Conservation (phyloP, 2,113 vertebrate genomes). For the Petroica traversi region DNA sequence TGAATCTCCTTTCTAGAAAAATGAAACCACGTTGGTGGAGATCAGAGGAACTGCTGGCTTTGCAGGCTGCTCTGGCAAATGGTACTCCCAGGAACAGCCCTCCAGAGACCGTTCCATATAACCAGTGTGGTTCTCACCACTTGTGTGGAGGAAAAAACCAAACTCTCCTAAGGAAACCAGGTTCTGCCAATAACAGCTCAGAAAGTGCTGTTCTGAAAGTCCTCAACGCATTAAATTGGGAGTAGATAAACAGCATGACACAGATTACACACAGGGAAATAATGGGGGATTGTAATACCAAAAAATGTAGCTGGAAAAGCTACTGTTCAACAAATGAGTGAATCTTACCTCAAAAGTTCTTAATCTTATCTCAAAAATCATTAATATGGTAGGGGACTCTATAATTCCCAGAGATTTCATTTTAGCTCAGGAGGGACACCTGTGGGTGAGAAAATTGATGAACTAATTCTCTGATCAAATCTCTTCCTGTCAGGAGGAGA, state of each 20-base stretch:
- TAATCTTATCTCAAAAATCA: not conserved
- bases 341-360: not conserved
- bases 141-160: not conserved
- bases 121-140: not conserved
- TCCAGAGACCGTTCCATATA: not conserved
- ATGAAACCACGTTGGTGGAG: fast-evolving
- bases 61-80: not conserved
- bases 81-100: not conserved
- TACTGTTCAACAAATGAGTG: not conserved
- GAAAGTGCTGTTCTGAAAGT: not conserved
- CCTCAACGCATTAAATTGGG: not conserved
- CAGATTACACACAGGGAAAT: not conserved
- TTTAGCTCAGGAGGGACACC: not conserved
- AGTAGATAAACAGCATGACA: not conserved
- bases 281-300: not conserved
- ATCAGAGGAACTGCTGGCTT: not conserved
- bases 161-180: not conserved
- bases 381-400: not conserved
- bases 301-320: not conserved
- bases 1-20: not conserved
- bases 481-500: not conserved
- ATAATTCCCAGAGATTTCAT: not conserved
- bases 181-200: not conserved
- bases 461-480: not conserved
- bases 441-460: not conserved